Evolutionary conservation across 1,140 invertebrate genomes (phyloP).

Genomic region (Drosophila lini): DNA sequence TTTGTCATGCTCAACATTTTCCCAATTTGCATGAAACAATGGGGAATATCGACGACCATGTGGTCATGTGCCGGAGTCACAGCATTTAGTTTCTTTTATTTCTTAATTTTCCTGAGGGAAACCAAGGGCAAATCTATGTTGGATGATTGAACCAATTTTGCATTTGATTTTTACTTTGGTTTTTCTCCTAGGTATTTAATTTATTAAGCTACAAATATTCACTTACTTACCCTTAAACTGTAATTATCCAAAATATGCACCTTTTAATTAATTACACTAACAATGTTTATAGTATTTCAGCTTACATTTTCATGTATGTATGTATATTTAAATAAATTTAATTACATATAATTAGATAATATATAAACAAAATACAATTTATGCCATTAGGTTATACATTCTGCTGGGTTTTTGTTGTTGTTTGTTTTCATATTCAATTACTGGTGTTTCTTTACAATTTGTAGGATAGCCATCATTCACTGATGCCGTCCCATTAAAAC

Average conservation of each 20-base stretch:
- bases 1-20: slow-evolving; percentile 71
- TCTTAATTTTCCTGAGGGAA: slow-evolving; percentile 66
- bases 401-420: slow-evolving; percentile 18
- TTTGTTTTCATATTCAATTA: slow-evolving; percentile 25
- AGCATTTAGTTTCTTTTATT: slow-evolving; percentile 52
- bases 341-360: slow-evolving; percentile 74
- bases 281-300: slow-evolving; percentile 4
- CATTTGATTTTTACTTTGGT: too few species aligned
- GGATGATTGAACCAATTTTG: slow-evolving; percentile 46
- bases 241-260: not conserved
- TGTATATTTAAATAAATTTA: slow-evolving; percentile 77
- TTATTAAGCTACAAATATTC: too few species aligned
- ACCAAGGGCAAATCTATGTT: slow-evolving; percentile 80
- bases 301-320: slow-evolving; percentile 60
- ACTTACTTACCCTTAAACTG: not conserved
- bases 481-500: slow-evolving; percentile 62
- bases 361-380: slow-evolving; percentile 71
- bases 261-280: not conserved
- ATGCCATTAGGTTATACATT: slow-evolving; percentile 55
- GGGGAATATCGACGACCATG: slow-evolving; percentile 73
- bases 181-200: too few species aligned
- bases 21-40: slow-evolving; percentile 61
- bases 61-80: slow-evolving; percentile 63
- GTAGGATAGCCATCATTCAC: slow-evolving; percentile 24
- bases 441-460: slow-evolving; percentile 27